Percentiles rank a stretch among this genome's conserved stretches.
These are phyloP conservation scores for Cryptotermes secundus DNA, from an alignment of 1,140 invertebrate species.

Conservation along the genomic window DNA sequence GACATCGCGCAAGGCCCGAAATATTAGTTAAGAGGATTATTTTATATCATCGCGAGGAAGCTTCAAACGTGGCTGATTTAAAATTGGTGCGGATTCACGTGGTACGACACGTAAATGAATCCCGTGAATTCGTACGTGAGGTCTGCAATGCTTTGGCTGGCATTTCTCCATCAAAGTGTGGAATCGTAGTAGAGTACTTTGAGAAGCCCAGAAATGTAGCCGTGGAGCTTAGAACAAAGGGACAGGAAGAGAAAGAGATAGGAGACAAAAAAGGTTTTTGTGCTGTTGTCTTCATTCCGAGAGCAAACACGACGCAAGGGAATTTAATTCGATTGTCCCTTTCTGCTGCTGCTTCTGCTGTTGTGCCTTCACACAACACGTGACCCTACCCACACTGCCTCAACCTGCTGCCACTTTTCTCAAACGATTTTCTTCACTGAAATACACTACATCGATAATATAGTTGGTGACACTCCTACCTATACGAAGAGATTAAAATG, in stretches of 20 bases:
- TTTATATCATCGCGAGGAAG: too few species aligned
- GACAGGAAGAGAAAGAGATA: not conserved
- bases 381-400: too few species aligned
- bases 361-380: too few species aligned
- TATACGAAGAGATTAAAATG: too few species aligned
- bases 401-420: too few species aligned
- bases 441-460: too few species aligned
- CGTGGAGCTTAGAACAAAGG: slow-evolving; percentile 17
- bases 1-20: too few species aligned
- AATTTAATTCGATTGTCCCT: slow-evolving; percentile 28
- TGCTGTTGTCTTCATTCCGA: slow-evolving; percentile 23
- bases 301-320: slow-evolving; percentile 24
- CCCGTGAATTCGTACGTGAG: not conserved
- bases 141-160: not conserved
- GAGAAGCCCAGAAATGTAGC: too few species aligned
- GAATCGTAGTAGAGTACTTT: not conserved
- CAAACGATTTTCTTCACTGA: too few species aligned
- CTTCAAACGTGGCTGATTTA: too few species aligned
- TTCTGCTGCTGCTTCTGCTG: not conserved
- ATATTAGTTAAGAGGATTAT: too few species aligned
- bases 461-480: too few species aligned
- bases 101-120: not conserved
- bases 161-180: not conserved
- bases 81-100: not conserved
- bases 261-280: slow-evolving; percentile 13